phyloP scores from a whole-genome alignment of 2,797 vertebrate species.

The Sebastes reedi region DNA sequence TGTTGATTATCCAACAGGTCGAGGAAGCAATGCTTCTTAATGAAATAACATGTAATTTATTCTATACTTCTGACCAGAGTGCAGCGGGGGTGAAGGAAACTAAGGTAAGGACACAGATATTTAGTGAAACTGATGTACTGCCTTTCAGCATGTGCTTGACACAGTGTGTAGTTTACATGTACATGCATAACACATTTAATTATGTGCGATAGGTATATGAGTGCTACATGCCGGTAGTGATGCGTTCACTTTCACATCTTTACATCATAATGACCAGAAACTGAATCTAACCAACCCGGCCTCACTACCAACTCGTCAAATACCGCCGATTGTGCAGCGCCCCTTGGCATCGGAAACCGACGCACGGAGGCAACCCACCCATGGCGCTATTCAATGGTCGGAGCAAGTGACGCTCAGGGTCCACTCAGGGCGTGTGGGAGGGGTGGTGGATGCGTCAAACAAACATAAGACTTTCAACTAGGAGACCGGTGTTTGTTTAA shows the following conservation, averaged over 20 bases:
- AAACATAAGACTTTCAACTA: no score
- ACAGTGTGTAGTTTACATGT: not conserved
- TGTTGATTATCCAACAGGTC: conserved; percentile 89
- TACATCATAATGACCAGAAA: not conserved
- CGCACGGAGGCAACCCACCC: no score
- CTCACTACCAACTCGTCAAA: no score
- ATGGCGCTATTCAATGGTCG: no score
- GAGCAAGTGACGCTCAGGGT: no score
- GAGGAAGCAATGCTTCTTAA: conserved; percentile 89
- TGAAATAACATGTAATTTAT: conserved; percentile 89
- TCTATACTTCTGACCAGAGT: conserved; percentile 90
- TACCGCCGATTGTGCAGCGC: no score
- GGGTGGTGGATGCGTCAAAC: no score
- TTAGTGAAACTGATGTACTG: not conserved
- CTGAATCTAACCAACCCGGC: not conserved
- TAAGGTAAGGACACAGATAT: conserved; percentile 77
- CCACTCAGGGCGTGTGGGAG: no score
- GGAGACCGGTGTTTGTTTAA: no score
- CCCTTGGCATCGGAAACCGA: no score
- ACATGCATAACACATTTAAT: not conserved
- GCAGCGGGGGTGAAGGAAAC: conserved; percentile 84
- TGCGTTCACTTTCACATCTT: not conserved
- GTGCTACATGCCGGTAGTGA: not conserved
- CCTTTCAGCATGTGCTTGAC: not conserved
- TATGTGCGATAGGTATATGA: not conserved